These are phyloP conservation scores for Himantopus leucocephalus DNA, from an alignment of 2,113 vertebrate genomes.

Conservation along the genomic window DNA sequence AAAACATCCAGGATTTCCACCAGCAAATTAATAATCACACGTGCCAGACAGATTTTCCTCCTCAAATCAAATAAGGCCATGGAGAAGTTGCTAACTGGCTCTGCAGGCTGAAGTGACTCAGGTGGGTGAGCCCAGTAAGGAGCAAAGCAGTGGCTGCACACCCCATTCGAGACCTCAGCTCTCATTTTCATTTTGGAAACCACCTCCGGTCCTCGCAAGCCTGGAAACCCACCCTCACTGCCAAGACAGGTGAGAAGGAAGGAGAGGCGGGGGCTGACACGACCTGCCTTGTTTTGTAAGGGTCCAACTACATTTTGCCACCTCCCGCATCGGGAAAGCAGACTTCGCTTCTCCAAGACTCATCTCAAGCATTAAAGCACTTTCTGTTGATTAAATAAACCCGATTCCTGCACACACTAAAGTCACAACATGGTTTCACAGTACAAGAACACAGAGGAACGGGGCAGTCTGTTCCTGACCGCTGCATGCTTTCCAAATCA, in stretches of 20 bases:
- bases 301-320: neutral
- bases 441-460: neutral
- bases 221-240: neutral
- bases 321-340: neutral
- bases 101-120: neutral
- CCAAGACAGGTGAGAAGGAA: neutral
- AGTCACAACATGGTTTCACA: neutral
- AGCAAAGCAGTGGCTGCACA: neutral
- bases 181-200: neutral
- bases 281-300: neutral
- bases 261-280: neutral
- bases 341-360: neutral
- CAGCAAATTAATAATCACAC: fast-evolving
- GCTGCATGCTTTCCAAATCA: neutral
- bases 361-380: neutral
- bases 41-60: neutral
- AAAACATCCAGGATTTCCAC: neutral
- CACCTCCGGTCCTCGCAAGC: fast-evolving
- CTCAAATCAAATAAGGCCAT: neutral
- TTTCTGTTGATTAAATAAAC: neutral
- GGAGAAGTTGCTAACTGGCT: neutral
- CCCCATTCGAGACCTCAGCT: neutral
- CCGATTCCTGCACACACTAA: neutral
- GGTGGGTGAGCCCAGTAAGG: neutral
- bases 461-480: neutral